phyloP scores from a whole-genome alignment of 2,113 vertebrate species.

The Dasyprocta punctata region DNA sequence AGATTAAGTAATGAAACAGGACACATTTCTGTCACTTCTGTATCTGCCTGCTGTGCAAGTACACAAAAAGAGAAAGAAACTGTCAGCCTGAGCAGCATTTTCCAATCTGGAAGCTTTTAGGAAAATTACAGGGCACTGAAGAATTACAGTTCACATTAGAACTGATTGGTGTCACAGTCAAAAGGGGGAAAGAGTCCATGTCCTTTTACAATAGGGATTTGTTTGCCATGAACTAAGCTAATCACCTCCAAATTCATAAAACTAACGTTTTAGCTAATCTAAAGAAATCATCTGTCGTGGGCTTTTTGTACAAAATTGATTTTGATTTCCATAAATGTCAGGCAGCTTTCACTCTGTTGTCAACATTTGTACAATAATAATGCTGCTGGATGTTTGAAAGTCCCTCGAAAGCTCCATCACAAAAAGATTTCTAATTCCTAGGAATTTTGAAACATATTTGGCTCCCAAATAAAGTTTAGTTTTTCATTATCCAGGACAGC shows the following conservation, averaged over 20 bases:
- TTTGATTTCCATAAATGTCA: constrained; percentile 51
- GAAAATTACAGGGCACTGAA: constrained; percentile 85
- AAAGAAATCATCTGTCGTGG: constrained; percentile 5
- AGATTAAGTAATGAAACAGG: constrained; percentile 76
- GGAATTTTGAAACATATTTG: neutral
- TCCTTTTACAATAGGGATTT: constrained; percentile 52
- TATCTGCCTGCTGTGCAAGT: constrained; percentile 72
- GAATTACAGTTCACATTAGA: constrained; percentile 82
- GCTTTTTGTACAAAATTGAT: constrained; percentile 22
- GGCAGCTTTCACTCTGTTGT: constrained; percentile 36
- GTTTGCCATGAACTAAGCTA: constrained; percentile 44
- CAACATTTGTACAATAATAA: constrained; percentile 8
- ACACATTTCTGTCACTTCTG: constrained; percentile 78
- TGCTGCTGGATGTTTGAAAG: neutral
- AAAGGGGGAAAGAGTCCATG: constrained; percentile 74
- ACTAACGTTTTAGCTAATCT: neutral
- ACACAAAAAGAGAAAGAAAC: constrained; percentile 73
- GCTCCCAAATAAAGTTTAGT: neutral
- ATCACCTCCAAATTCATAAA: constrained; percentile 32
- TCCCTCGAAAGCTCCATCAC: neutral
- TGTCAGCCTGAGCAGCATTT: constrained; percentile 70
- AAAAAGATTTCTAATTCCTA: neutral
- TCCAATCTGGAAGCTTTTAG: constrained; percentile 84
- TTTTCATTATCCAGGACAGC: constrained; percentile 11
- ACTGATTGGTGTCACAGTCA: constrained; percentile 78